Base-by-base conservation (phyloP, 2,888 invertebrate genomes). In the Congeria kusceri region DNA sequence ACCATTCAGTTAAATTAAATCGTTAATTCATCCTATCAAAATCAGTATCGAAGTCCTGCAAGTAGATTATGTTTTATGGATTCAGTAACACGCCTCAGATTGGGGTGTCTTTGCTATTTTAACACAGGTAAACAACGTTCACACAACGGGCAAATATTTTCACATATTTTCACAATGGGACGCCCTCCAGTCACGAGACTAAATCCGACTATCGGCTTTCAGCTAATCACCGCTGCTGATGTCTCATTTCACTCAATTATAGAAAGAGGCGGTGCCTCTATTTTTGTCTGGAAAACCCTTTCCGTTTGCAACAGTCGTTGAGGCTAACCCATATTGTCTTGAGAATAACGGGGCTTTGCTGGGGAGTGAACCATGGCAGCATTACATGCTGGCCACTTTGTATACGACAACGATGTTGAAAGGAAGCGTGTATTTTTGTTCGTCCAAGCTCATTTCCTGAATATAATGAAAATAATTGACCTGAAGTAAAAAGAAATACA, bases 141-240 rank as follows among this genome's bases (percentile, higher is more conserved):
- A 53, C 53, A 53, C 53, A 20, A 53, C 20, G 18, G 13, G 53
- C 53, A 53, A 53, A 53, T 53, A 53, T 53, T 53, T 53, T 53
- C 53, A 53, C 53, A 25, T 53, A 20, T 53, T 20, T 25, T 53
- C 23, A 53, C 53, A 53, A 53, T 53, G 53, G 53, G 53, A 53
- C 53, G 53, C 23, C 23, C 53, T 23, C 53, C 20, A 25, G 53
- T 23, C 7, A 18, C 18, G 53, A 53, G 53, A 20, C 20, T 20
- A 23, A 25, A 20, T 25, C 25, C 53, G 1, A n/a, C 23, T 53
- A 53, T 53, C 25, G 53, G 25, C 53, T 53, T 53, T 53, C 53
- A n/a, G 53, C 53, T 53, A 53, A 53, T 53, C 53, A 53, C 53
- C n/a, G 53, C 23, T 25, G 53, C 25, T 53, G 20, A 25, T 53